Evolutionary conservation across 2,113 vertebrate genomes (phyloP), one percentile per base, ranked within the genome.

Genomic region (Epinephelus lanceolatus): DNA sequence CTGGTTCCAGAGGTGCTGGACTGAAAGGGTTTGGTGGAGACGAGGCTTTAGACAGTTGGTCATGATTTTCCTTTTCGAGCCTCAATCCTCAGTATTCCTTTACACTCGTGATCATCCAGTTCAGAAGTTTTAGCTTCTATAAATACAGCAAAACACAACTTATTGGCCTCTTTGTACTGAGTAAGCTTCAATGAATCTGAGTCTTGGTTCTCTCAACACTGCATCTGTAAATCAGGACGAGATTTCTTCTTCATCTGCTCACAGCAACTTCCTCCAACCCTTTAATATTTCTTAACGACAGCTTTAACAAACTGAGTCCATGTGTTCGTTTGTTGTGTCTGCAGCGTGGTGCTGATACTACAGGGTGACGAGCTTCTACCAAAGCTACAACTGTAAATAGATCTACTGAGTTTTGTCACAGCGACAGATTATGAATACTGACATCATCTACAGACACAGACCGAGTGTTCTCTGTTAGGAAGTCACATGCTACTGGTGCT

Each of bases 401-500:
- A 59, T 55, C 33, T 53, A 70, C 42, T n/a, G n/a, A 40, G 52
- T 37, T 42, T 19, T 3, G 33, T 76, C 74, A 76, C 52, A 33
- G 55, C 14, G 1, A 68, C 45, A n/a, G n/a, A 40, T 40, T 17
- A 42, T 63, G 73, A 83, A 63, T 27, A 57, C 57, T n/a, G 81
- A 71, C 73, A 42, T 65, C 47, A 18, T 49, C 23, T 52, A 53
- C 1, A 37, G 56, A 81, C 56, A 30, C 5, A 37, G 37, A 65
- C 37, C 19, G 0, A 8, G 62, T 23, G n/a, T 42, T 37, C 5
- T 45, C 45, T 52, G 25, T 72, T 3, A 77, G 40, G 40, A 45
- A 21, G 51, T 69, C 11, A 66, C 66, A 25, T 78, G 78, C 71
- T 74, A 66, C 45, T 7, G 27, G 78, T 72, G 68, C 71, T 45